Base-by-base conservation (phyloP, 2,113 vertebrate species). In the Mungos mungo region DNA sequence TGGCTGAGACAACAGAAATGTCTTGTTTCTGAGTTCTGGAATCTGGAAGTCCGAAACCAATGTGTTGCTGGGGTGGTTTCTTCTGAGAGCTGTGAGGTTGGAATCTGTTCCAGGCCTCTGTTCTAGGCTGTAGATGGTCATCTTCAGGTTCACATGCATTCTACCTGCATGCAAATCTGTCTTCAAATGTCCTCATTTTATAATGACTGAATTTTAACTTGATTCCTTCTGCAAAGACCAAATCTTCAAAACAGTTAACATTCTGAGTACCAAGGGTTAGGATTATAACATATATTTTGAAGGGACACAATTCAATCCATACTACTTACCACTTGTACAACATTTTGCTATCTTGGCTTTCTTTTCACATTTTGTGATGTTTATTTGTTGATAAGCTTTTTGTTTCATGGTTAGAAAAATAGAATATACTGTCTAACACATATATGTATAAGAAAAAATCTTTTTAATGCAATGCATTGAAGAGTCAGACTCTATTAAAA, bases 331-430 rank as follows among this genome's bases (percentile, higher is more conserved):
- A 57, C 31, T 93, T 93, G 52, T 21, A 65, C n/a, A 60, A 4
- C 96, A 80, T 95, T 94, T 88, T 93, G 18, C 41, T 92, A 65
- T 91, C 86, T 33, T 13, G 16, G 2, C 31, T 52, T 93, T 95
- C 71, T 93, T 14, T 87, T 41, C 45, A 29, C 12, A 71, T 92
- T 96, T 52, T 96, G 7, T 38, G 15, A 71, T 3, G 2, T 3
- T 93, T 66, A 63, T 3, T 18, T 90, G 90, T 15, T 45, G 52
- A 93, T 7, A 45, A 93, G 84, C 1, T 90, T 85, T 38, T 77
- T 0, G 38, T 65, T 87, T 92, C 11, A 77, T 82, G 97, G 29
- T 10, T 80, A 87, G 11, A n/a, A 29, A 96, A 52, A 74, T 12
- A 76, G 14, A n/a, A 68, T 31, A 41, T 35, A 52, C 0, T 80